phyloP scores from a whole-genome alignment of 2,888 invertebrate genomes.

The Drosophila bunnanda region DNA sequence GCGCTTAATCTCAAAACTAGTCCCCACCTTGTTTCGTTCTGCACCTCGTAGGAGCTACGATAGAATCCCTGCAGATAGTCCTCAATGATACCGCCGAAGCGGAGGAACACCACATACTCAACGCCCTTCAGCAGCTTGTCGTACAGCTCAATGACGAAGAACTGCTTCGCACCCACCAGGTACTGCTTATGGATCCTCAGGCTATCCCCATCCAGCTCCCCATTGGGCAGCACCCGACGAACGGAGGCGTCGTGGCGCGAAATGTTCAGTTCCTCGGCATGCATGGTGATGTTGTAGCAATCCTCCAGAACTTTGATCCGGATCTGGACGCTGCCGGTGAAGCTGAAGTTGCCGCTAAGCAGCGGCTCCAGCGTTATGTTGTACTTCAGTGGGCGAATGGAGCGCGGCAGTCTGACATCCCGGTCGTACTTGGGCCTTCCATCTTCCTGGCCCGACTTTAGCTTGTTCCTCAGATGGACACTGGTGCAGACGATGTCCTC shows the following conservation, averaged over 20 bases:
- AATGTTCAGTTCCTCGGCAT: constrained; percentile 89
- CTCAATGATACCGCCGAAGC: constrained; percentile 90
- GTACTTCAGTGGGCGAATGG: constrained; percentile 89
- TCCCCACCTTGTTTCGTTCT: constrained; percentile 88
- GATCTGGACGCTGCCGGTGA: constrained; percentile 89
- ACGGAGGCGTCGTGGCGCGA: constrained; percentile 86
- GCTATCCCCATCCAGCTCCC: constrained; percentile 32
- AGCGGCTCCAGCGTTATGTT: constrained; percentile 90
- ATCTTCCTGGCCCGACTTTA: constrained; percentile 41
- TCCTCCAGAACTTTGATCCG: constrained; percentile 86
- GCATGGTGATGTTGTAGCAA: constrained; percentile 89
- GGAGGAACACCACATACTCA: constrained; percentile 89
- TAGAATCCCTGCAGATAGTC: constrained; percentile 93
- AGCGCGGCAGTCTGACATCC: constrained; percentile 90
- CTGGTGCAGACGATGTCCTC: constrained; percentile 81
- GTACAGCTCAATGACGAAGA: constrained; percentile 88
- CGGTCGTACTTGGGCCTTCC: constrained; percentile 79
- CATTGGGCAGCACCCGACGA: constrained; percentile 58
- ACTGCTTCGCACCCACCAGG: constrained; percentile 77
- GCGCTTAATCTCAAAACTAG: accelerated
- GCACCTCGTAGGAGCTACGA: constrained; percentile 90
- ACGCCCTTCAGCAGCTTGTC: constrained; percentile 86
- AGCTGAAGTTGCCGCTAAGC: constrained; percentile 92
- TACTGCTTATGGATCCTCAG: constrained; percentile 84
- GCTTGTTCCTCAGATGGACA: constrained; percentile 67